Evolutionary conservation across 1,140 invertebrate species (phyloP).

Genomic region (Leptinotarsa texana): DNA sequence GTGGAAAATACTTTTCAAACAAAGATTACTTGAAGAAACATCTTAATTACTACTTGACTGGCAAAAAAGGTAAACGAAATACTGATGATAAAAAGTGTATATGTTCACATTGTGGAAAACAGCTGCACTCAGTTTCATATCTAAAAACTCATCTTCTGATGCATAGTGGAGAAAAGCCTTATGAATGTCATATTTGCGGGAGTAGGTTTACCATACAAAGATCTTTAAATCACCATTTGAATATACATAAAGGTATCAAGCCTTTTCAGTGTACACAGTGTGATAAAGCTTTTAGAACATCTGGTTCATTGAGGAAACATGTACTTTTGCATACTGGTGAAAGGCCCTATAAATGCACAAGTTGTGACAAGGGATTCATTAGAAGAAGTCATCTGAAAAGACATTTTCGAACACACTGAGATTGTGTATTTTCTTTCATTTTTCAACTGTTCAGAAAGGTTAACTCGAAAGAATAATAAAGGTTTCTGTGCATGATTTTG

Average conservation of each 20-base stretch:
- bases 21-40: slow-evolving; percentile 23
- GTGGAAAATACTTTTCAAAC: slow-evolving; percentile 20
- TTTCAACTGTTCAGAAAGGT: too few species aligned
- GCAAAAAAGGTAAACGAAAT: slow-evolving; percentile 44
- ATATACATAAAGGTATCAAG: slow-evolving; percentile 43
- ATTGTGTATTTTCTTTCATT: too few species aligned
- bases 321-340: slow-evolving; percentile 73
- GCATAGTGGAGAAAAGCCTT: slow-evolving; percentile 60
- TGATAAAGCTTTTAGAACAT: slow-evolving; percentile 65
- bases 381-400: slow-evolving; percentile 58
- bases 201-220: slow-evolving; percentile 34
- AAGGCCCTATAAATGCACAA: slow-evolving; percentile 75
- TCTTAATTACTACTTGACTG: slow-evolving; percentile 20
- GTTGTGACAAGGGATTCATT: slow-evolving; percentile 74
- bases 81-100: slow-evolving; percentile 57
- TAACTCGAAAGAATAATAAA: too few species aligned
- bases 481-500: too few species aligned
- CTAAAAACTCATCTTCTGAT: slow-evolving; percentile 46
- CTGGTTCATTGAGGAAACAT: slow-evolving; percentile 75
- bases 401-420: slow-evolving; percentile 69
- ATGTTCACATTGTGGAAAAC: slow-evolving; percentile 54
- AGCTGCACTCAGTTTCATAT: slow-evolving; percentile 41
- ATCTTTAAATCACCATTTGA: slow-evolving; percentile 18
- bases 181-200: slow-evolving; percentile 50
- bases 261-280: slow-evolving; percentile 51